Conservation (phyloP, 2,888 invertebrate genomes). For the Lepidonotus clava region DNA sequence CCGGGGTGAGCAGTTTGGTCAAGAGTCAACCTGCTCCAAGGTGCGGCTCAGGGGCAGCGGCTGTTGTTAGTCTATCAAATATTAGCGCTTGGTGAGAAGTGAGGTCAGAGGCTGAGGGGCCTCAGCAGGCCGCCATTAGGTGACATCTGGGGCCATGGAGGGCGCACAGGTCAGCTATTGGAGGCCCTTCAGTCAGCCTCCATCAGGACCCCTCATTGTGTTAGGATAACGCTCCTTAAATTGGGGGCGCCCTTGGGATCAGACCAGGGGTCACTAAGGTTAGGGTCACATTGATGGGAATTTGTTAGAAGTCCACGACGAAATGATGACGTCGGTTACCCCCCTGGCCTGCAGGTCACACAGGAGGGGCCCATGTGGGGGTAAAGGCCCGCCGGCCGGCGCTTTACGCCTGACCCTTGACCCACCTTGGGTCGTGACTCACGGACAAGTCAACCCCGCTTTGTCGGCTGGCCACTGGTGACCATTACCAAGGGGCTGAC, state of each 20-base stretch:
- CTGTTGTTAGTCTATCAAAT: constrained; percentile 39
- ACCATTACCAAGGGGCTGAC: constrained; percentile 1
- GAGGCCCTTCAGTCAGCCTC: not conserved
- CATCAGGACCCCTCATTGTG: constrained; percentile 40
- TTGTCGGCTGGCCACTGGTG: not conserved
- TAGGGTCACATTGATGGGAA: constrained; percentile 16
- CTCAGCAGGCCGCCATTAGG: not conserved
- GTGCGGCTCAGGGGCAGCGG: not conserved
- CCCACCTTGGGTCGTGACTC: constrained; percentile 49
- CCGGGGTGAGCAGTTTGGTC: constrained; percentile 28
- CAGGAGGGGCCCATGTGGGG: not conserved
- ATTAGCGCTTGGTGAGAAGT: not conserved
- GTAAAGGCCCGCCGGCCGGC: not conserved
- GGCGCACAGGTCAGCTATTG: constrained; percentile 11
- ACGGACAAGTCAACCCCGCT: constrained; percentile 2
- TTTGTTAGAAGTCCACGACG: constrained; percentile 44
- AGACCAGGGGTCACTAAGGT: constrained; percentile 10
- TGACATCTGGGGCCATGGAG: constrained; percentile 12
- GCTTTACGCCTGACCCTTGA: not conserved
- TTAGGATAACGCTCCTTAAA: constrained; percentile 18
- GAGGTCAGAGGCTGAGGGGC: not conserved
- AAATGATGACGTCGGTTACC: constrained; percentile 40
- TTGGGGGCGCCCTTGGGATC: constrained; percentile 21
- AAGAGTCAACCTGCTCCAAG: constrained; percentile 17
- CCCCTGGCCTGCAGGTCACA: not conserved